Evolutionary conservation across 2,888 invertebrate species (phyloP).

Genomic region (Drosophila ezoana): DNA sequence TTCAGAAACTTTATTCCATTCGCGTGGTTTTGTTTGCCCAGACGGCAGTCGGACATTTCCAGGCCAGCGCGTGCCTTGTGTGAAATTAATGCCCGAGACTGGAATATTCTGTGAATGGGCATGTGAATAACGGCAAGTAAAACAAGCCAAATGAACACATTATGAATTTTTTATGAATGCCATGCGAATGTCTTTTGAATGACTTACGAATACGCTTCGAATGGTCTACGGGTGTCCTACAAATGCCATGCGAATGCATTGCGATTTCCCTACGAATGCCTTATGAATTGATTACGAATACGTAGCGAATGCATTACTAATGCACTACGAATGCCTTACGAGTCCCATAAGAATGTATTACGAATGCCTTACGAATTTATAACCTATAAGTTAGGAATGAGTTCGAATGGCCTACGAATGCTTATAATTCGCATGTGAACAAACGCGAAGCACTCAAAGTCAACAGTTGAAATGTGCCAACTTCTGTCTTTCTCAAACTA

Average conservation of each 20-base stretch:
- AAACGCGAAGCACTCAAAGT: neutral
- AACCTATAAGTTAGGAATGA: too few relatives aligned
- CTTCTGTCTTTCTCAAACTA: neutral
- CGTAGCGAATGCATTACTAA: too few relatives aligned
- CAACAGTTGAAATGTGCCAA: neutral
- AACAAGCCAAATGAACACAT: neutral
- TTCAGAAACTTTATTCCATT: constrained; percentile 25
- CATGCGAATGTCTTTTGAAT: too few relatives aligned
- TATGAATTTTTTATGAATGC: neutral
- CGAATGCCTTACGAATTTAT: too few relatives aligned
- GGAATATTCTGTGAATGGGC: constrained; percentile 7
- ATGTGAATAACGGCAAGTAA: neutral
- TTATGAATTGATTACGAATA: too few relatives aligned
- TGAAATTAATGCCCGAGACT: neutral
- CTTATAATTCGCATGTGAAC: constrained; percentile 6
- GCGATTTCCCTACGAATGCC: too few relatives aligned
- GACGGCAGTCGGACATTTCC: constrained; percentile 30
- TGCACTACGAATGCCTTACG: too few relatives aligned
- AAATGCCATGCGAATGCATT: too few relatives aligned
- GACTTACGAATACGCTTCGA: too few relatives aligned
- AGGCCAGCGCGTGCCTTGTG: constrained; percentile 29
- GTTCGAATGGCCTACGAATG: neutral
- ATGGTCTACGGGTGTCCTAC: too few relatives aligned
- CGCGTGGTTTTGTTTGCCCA: constrained; percentile 27
- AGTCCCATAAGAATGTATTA: too few relatives aligned